phyloP scores from a whole-genome alignment of 2,797 vertebrate genomes.

The Adelosebastes latens region DNA sequence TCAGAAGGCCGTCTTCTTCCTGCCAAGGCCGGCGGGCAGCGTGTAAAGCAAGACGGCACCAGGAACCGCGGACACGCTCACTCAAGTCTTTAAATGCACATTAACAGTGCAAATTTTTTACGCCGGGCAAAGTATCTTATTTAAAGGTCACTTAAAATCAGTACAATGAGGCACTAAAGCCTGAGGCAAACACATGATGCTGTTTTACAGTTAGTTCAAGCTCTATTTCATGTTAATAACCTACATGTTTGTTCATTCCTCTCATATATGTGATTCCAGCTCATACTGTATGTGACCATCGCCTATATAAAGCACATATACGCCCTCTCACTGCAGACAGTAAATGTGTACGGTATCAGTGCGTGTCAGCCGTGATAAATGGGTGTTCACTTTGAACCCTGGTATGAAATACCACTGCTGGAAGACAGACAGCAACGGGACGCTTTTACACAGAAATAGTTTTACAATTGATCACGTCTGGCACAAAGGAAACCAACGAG shows the following conservation, averaged over 20 bases:
- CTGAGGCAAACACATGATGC: background rate
- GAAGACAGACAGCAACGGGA: constrained; percentile 8
- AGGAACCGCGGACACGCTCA: constrained; percentile 8
- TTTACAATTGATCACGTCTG: constrained; percentile 31
- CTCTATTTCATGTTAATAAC: background rate
- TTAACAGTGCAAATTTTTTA: background rate
- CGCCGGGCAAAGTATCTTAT: background rate
- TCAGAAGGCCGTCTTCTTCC: constrained; percentile 93
- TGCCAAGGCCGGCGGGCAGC: constrained; percentile 84
- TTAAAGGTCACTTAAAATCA: constrained; percentile 8
- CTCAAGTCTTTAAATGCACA: constrained; percentile 10
- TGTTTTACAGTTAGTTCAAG: background rate
- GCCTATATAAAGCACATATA: background rate
- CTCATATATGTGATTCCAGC: background rate
- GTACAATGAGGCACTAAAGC: background rate
- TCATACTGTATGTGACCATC: background rate
- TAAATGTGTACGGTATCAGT: background rate
- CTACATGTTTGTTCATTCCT: constrained; percentile 1
- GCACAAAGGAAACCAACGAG: constrained; percentile 25
- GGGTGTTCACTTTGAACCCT: constrained; percentile 40
- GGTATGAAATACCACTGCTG: constrained; percentile 52
- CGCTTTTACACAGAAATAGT: constrained; percentile 28
- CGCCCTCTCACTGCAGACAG: background rate
- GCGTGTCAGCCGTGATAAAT: constrained; percentile 27
- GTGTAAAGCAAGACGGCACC: constrained; percentile 18